These are phyloP conservation scores for Artibeus lituratus DNA, from an alignment of 2,797 vertebrate genomes.

Conservation along the genomic window DNA sequence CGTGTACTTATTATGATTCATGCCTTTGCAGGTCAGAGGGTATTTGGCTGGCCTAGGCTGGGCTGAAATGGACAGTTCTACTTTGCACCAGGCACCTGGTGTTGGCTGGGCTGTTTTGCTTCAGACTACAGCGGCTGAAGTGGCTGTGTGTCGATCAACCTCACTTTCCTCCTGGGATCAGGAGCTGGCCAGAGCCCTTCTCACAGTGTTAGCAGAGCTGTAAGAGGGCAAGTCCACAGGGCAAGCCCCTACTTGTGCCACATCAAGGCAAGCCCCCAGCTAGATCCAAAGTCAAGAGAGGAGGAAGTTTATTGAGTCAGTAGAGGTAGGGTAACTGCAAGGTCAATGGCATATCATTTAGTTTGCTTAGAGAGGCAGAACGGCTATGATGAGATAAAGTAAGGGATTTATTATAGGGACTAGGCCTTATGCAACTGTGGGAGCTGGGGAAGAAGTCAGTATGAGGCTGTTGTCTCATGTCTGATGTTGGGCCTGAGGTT, in stretches of 20 bases:
- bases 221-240: not conserved
- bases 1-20: not conserved
- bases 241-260: not conserved
- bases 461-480: rapidly evolving
- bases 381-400: not conserved
- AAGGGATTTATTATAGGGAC: not conserved
- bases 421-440: not conserved
- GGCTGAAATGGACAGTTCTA: not conserved
- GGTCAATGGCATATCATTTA: not conserved
- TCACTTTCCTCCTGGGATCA: not conserved
- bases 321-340: not conserved
- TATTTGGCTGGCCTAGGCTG: not conserved
- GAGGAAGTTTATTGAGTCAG: not conserved
- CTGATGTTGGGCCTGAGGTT: not conserved
- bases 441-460: not conserved
- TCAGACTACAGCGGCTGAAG: not conserved
- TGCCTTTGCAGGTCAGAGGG: not conserved
- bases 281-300: not conserved
- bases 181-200: not conserved
- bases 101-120: not conserved
- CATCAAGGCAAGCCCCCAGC: not conserved
- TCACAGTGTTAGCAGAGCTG: not conserved
- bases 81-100: not conserved
- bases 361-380: not conserved
- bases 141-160: not conserved